Conservation (phyloP, 2,113 vertebrate genomes). For the Nycticebus coucang region DNA sequence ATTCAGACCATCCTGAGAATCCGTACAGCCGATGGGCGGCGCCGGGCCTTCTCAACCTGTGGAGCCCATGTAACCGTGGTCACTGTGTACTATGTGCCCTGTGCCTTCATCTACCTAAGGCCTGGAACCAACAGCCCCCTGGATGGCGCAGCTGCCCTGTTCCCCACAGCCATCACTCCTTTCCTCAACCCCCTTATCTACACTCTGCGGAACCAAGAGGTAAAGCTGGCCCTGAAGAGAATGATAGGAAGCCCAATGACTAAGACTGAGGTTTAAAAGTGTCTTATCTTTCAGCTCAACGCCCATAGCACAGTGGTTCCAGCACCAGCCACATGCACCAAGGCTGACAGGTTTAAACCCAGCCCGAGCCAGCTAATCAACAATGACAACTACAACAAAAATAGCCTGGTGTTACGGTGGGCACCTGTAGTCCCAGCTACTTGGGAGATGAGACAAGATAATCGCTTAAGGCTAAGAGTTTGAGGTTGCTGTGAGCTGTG, state of each 20-base stretch:
- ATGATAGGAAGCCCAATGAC: neutral
- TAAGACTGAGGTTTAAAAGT: slow-evolving; percentile 1
- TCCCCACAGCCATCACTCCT: slow-evolving; percentile 77
- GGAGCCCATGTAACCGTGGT: slow-evolving; percentile 75
- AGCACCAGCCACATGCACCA: too few relatives aligned
- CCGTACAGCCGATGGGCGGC: slow-evolving; percentile 60
- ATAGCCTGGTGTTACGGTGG: too few relatives aligned
- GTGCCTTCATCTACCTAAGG: slow-evolving; percentile 76
- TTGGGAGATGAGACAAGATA: too few relatives aligned
- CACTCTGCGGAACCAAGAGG: slow-evolving; percentile 74
- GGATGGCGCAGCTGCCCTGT: slow-evolving; percentile 68
- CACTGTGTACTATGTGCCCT: slow-evolving; percentile 77
- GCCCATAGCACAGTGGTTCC: too few relatives aligned
- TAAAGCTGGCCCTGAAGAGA: slow-evolving; percentile 72
- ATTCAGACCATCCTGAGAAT: slow-evolving; percentile 72
- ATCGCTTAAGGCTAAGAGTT: too few relatives aligned
- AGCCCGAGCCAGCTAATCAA: too few relatives aligned
- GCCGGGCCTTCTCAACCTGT: slow-evolving; percentile 76
- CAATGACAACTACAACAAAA: too few relatives aligned
- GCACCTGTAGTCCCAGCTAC: too few relatives aligned
- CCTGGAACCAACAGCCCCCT: slow-evolving; percentile 68
- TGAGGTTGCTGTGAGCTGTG: too few relatives aligned
- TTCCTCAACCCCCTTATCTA: slow-evolving; percentile 80
- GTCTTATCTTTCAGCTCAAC: neutral
- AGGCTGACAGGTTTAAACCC: too few relatives aligned